These are phyloP conservation scores for Cyprinodon variegatus DNA, from an alignment of 2,113 vertebrate species.

Conservation along the genomic window DNA sequence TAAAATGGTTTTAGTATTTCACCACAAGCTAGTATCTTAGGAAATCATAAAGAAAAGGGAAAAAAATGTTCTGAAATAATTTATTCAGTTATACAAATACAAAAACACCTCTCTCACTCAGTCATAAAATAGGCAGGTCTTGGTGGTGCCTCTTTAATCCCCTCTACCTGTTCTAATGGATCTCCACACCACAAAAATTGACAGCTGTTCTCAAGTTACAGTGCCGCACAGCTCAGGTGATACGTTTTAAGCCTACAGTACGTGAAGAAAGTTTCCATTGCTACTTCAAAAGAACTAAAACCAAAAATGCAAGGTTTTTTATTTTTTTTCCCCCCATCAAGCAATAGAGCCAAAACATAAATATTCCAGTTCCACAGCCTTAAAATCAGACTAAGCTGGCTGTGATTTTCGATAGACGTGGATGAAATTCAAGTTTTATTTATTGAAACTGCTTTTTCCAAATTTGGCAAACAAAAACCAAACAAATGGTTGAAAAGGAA, in stretches of 20 bases:
- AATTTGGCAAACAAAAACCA: conserved; percentile 46
- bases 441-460: conserved; percentile 62
- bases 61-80: conserved; percentile 69
- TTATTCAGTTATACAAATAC: conserved; percentile 78
- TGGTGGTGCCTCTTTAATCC: conserved; percentile 29
- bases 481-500: conserved; percentile 26
- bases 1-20: no score
- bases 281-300: conserved; percentile 41
- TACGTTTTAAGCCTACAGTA: conserved; percentile 28
- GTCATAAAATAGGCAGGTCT: conserved; percentile 70
- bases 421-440: conserved; percentile 67
- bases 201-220: conserved; percentile 32
- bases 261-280: conserved; percentile 34
- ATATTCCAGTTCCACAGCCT: conserved; percentile 38
- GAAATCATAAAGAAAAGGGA: neutral
- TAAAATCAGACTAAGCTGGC: conserved; percentile 3
- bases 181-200: conserved; percentile 26
- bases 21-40: neutral
- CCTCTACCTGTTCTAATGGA: neutral
- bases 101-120: conserved; percentile 66
- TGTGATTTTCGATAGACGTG: conserved; percentile 21
- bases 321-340: conserved; percentile 37
- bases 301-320: conserved; percentile 40
- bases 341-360: conserved; percentile 31
- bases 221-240: conserved; percentile 31